phyloP scores from a whole-genome alignment of 2,888 invertebrate genomes.

The Boloria selene region DNA sequence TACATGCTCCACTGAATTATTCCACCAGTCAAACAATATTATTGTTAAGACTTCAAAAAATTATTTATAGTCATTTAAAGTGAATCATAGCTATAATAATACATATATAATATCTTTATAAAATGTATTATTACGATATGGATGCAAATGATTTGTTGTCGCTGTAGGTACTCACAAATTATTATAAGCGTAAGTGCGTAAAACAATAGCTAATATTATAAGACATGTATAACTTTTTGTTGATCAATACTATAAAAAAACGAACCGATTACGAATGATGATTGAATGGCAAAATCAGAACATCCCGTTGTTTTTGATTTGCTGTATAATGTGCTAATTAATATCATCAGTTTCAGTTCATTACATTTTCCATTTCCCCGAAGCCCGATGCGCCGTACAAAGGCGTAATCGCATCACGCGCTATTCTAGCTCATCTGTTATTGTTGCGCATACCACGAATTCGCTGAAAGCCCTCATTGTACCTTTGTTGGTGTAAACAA shows the following conservation, averaged over 20 bases:
- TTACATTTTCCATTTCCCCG: conserved; percentile 35
- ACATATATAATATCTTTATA: no score
- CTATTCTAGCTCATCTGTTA: conserved; percentile 55
- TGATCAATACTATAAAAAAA: not conserved
- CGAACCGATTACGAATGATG: not conserved
- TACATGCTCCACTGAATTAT: not conserved
- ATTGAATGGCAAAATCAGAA: not conserved
- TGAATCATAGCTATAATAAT: no score
- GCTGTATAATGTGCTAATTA: conserved; percentile 26
- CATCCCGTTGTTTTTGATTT: conserved; percentile 12
- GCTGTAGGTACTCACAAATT: no score
- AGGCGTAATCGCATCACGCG: conserved; percentile 48
- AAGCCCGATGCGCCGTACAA: conserved; percentile 35
- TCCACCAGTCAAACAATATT: not conserved
- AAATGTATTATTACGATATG: no score
- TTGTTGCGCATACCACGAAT: conserved; percentile 61
- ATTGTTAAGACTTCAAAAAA: no score
- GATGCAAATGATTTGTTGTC: no score
- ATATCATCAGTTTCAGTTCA: conserved; percentile 35
- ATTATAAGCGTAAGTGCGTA: no score
- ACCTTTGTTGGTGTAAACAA: conserved; percentile 55
- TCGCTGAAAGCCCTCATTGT: conserved; percentile 53
- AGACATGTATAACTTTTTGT: no score
- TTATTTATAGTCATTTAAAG: no score
- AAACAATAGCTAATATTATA: no score